Evolutionary conservation across 2,888 invertebrate species (phyloP).

Genomic region (Parasteatoda lunata): DNA sequence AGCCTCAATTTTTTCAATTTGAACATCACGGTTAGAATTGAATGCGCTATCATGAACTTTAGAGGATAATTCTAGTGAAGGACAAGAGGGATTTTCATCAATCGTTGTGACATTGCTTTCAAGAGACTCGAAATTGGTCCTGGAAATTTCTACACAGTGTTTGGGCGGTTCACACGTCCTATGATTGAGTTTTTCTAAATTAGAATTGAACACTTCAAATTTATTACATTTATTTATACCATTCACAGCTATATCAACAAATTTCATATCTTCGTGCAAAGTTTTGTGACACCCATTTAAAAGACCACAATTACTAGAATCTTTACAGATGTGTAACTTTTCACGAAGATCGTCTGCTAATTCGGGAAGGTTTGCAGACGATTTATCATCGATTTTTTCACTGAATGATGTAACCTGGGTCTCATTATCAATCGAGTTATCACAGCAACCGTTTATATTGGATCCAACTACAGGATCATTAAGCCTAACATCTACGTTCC

Average conservation of each 20-base stretch:
- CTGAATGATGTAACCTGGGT: constrained; percentile 42
- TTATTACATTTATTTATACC: constrained; percentile 36
- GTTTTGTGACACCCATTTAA: constrained; percentile 58
- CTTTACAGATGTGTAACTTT: constrained; percentile 46
- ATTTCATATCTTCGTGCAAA: constrained; percentile 49
- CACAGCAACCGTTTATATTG: constrained; percentile 52
- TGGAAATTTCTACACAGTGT: constrained; percentile 6
- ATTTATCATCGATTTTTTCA: constrained; percentile 42
- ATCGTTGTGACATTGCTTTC: constrained; percentile 6
- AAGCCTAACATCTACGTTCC: constrained; percentile 66
- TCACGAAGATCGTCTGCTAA: constrained; percentile 43
- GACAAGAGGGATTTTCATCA: constrained; percentile 1
- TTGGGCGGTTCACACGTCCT: constrained; percentile 25
- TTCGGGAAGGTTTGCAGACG: constrained; percentile 12
- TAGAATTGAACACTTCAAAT: constrained; percentile 34
- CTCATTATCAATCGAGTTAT: constrained; percentile 34
- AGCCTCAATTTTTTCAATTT: neutral
- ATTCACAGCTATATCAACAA: constrained; percentile 44
- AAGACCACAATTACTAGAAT: constrained; percentile 26
- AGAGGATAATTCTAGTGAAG: neutral
- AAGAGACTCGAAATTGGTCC: constrained; percentile 16
- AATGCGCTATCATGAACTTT: too few relatives aligned
- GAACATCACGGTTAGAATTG: neutral
- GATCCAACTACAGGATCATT: constrained; percentile 49
- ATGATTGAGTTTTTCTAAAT: constrained; percentile 42